Evolutionary conservation across 2,113 vertebrate genomes (phyloP).

Genomic region (Pyxicephalus adspersus): DNA sequence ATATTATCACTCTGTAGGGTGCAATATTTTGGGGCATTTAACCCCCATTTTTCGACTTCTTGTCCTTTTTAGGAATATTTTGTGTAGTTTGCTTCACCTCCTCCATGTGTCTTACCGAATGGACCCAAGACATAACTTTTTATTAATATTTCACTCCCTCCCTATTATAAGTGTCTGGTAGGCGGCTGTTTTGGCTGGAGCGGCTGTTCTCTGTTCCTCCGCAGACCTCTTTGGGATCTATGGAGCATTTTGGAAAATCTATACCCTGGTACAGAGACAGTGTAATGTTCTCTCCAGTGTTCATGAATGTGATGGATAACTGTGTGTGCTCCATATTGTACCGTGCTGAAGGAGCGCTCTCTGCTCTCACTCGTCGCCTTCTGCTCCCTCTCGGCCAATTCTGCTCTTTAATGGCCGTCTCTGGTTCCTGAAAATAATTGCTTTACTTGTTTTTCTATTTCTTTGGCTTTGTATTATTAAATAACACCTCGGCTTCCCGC

Average conservation of each 20-base stretch:
- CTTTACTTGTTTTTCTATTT: constrained; percentile 13
- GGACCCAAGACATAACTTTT: too few species aligned
- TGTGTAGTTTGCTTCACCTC: too few species aligned
- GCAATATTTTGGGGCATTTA: too few species aligned
- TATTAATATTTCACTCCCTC: too few species aligned
- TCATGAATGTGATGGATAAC: constrained; percentile 11
- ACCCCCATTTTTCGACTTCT: too few species aligned
- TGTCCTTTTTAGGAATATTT: too few species aligned
- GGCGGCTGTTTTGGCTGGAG: background rate
- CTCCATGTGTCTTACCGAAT: too few species aligned
- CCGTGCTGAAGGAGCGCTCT: background rate
- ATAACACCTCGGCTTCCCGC: background rate
- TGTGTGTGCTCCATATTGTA: background rate
- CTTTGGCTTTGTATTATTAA: constrained; percentile 17
- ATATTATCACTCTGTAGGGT: too few species aligned
- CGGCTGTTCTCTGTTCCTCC: background rate
- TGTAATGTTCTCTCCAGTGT: constrained; percentile 19
- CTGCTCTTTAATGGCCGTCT: constrained; percentile 11
- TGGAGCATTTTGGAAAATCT: background rate
- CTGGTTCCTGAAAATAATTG: constrained; percentile 2
- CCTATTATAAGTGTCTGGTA: too few species aligned
- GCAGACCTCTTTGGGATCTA: background rate
- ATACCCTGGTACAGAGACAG: background rate
- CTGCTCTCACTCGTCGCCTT: background rate
- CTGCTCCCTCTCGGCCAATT: constrained; percentile 23